phyloP scores from a whole-genome alignment of 1,140 invertebrate genomes.

The Eriocheir sinensis region DNA sequence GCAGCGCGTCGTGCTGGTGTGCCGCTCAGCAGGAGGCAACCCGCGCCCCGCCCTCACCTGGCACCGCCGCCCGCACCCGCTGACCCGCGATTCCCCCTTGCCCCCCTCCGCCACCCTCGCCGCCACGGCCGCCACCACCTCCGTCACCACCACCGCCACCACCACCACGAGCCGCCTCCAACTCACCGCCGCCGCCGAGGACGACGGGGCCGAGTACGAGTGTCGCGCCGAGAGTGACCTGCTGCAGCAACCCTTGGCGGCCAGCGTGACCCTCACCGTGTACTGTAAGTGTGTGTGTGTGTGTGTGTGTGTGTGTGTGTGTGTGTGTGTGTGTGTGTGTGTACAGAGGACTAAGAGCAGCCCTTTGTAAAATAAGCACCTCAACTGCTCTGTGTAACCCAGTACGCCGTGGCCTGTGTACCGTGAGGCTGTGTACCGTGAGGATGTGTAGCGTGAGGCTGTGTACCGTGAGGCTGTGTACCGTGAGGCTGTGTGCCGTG shows the following conservation, averaged over 20 bases:
- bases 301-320: not conserved
- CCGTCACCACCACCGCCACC: slow-evolving; percentile 38
- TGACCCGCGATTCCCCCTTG: not conserved
- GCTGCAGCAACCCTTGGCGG: not conserved
- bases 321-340: not conserved
- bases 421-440: too few species aligned
- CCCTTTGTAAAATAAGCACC: too few species aligned
- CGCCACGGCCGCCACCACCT: not conserved
- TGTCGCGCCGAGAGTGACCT: slow-evolving; percentile 46
- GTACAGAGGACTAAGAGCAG: too few species aligned
- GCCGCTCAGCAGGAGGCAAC: slow-evolving; percentile 40
- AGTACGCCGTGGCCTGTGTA: too few species aligned
- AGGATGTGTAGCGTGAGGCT: too few species aligned
- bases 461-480: too few species aligned
- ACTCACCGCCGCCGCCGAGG: slow-evolving; percentile 18
- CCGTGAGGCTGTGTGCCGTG: too few species aligned
- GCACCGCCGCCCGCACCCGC: not conserved
- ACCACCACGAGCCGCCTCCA: not conserved
- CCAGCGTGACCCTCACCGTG: slow-evolving; percentile 46
- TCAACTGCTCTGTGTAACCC: too few species aligned
- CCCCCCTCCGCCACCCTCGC: not conserved
- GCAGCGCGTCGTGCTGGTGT: not conserved
- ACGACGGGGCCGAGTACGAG: slow-evolving; percentile 39
- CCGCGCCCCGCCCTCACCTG: slow-evolving; percentile 31
- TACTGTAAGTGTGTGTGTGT: slow-evolving; percentile 32